These are phyloP conservation scores for Spisula subtruncata DNA, from an alignment of 2,888 invertebrate genomes.

Conservation along the genomic window DNA sequence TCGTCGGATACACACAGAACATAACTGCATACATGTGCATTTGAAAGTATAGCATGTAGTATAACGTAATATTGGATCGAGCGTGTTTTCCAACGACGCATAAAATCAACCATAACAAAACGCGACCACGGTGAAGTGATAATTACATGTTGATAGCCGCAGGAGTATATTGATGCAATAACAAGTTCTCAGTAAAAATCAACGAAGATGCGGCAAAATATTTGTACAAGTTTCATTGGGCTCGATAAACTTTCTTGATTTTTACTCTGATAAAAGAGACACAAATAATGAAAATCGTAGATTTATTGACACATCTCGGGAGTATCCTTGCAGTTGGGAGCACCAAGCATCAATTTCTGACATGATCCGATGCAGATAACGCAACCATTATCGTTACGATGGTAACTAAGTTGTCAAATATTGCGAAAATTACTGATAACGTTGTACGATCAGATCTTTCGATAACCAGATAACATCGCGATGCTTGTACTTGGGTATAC, in stretches of 20 bases:
- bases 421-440: constrained; percentile 43
- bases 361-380: constrained; percentile 30
- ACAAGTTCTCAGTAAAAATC: constrained; percentile 23
- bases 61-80: no score
- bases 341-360: background rate
- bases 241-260: constrained; percentile 31
- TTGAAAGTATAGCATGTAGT: no score
- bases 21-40: no score
- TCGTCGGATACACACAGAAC: no score
- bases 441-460: constrained; percentile 13
- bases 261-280: background rate
- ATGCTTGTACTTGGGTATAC: background rate
- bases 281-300: constrained; percentile 18
- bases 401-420: constrained; percentile 53
- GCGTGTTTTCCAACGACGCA: no score
- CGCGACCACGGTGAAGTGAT: background rate
- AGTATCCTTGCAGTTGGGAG: background rate
- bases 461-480: constrained; percentile 28
- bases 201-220: constrained; percentile 27
- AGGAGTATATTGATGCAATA: background rate
- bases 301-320: constrained; percentile 33
- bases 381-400: constrained; percentile 29
- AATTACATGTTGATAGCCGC: background rate
- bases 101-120: no score
- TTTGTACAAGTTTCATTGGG: constrained; percentile 36